Conservation (phyloP, 2,113 vertebrate species). For the Tauraco erythrolophus region DNA sequence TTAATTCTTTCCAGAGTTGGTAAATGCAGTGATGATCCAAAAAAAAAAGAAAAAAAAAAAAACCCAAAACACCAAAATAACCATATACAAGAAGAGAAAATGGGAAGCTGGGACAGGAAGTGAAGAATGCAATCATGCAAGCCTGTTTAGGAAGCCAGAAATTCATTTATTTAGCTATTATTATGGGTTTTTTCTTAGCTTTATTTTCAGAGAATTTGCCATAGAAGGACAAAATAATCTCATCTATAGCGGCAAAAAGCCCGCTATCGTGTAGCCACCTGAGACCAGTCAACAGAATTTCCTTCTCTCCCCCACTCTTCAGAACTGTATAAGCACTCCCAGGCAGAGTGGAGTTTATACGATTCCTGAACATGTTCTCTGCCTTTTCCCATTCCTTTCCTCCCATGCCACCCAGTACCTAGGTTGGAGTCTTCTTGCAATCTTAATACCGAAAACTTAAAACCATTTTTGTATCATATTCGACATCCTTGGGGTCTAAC, state of each 20-base stretch:
- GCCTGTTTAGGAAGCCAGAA: background rate
- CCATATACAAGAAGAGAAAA: background rate
- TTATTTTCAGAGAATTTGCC: background rate
- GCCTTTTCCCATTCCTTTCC: background rate
- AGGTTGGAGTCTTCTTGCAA: conserved; percentile 9
- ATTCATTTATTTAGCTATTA: background rate
- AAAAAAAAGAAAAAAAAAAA: background rate
- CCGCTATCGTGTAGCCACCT: background rate
- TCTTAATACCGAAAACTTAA: background rate
- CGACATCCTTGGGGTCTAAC: background rate
- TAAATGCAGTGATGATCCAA: background rate
- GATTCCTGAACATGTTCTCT: background rate
- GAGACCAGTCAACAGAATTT: background rate
- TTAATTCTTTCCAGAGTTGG: background rate
- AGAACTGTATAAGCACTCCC: background rate
- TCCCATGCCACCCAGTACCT: background rate
- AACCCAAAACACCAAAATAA: background rate
- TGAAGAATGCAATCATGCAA: background rate
- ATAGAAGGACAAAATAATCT: background rate
- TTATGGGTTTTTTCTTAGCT: background rate
- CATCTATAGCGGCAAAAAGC: background rate
- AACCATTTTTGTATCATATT: background rate
- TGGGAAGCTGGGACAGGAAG: conserved; percentile 1
- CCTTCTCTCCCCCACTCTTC: background rate
- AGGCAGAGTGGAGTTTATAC: background rate